Base-by-base conservation (phyloP, 2,797 vertebrate genomes). In the Varecia variegata region DNA sequence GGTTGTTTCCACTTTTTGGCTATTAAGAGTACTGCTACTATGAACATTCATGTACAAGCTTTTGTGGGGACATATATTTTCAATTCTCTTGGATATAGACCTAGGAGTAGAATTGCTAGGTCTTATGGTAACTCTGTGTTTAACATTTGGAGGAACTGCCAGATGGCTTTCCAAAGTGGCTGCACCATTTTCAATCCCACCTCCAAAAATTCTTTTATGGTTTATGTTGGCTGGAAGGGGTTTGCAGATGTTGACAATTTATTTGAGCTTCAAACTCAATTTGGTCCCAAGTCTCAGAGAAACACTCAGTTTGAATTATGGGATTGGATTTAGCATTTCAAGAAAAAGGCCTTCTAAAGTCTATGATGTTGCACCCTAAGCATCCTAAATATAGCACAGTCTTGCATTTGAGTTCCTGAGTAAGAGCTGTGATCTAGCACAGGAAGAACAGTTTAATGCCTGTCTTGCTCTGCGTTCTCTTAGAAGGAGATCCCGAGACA, bases 191-290 rank as follows among this genome's bases (percentile, higher is more conserved):
- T 52, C 15, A 76, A 5, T 38, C 67, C 54, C 30, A 70, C 30
- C 23, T 94, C 77, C 7, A 27, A 81, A 90, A 83, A 32, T 60
- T 73, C 85, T 73, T 58, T 74, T 43, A 38, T 74, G 6, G 50
- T 45, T 94, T 95, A 70, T 86, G 40, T 85, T 95, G 86, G 60
- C 65, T 71, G 54, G 79, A 94, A 95, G 89, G 62, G 13, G 38
- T 71, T 95, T 95, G 35, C 38, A 95, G 90, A 88, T 88, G 70
- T 80, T 96, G 82, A 87, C 32, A 62, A 40, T 94, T 82, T 92
- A 73, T 96, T 89, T 92, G 93, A 81, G 52, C 62, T 83, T 93
- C 52, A 70, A 94, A 79, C 35, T 52, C 35, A 54, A 7, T 93
- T 93, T 96, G 87, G 47, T 65, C 60, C 40, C 15, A 35, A 73